Evolutionary conservation across 64 coral and sea anemone species (phyloP).

Genomic region (Pocillopora damicornis): DNA sequence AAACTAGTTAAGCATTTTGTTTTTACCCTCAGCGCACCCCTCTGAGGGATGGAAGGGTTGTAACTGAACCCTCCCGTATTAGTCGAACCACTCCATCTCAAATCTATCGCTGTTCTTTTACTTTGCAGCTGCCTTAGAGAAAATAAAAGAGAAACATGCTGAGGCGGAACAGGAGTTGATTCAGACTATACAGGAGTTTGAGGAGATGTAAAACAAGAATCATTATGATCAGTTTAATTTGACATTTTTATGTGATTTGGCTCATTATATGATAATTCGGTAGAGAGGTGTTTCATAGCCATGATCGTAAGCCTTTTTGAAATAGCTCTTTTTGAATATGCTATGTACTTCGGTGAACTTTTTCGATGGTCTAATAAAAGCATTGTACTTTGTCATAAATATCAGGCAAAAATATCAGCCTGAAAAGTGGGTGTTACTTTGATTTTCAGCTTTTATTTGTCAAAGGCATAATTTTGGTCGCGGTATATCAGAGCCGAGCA

Average conservation of each 20-base stretch:
- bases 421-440: too few relatives aligned
- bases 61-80: too few relatives aligned
- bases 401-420: too few relatives aligned
- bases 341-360: not conserved
- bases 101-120: not conserved
- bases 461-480: too few relatives aligned
- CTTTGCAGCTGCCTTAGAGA: constrained; percentile 72
- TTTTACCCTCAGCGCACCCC: too few relatives aligned
- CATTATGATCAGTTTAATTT: not conserved
- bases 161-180: constrained; percentile 55
- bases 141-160: constrained; percentile 62
- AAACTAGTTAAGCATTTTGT: too few relatives aligned
- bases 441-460: too few relatives aligned
- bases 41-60: too few relatives aligned
- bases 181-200: constrained; percentile 64
- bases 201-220: constrained; percentile 40
- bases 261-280: not conserved
- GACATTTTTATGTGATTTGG: not conserved
- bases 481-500: too few relatives aligned
- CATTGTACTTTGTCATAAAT: not conserved
- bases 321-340: not conserved
- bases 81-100: too few relatives aligned
- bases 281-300: not conserved
- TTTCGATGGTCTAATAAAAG: not conserved
- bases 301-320: not conserved